Evolutionary conservation across 2,113 vertebrate genomes (phyloP), one percentile per base, ranked within the genome.

Genomic region (Junco hyemalis): DNA sequence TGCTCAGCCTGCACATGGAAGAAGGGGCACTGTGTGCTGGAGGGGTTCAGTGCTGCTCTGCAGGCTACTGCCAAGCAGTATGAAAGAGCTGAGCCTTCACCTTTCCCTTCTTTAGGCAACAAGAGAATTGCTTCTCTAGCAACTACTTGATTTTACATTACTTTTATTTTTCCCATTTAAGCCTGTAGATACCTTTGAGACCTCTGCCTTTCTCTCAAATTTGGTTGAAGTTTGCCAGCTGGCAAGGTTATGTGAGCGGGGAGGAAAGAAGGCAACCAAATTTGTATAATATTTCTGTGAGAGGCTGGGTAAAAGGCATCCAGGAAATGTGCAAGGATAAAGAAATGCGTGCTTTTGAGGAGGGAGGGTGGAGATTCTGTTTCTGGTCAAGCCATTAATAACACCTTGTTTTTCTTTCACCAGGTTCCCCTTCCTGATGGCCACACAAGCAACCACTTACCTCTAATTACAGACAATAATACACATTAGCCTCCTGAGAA

Each of bases 381-480:
- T 86, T 47, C 70, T 57, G 51, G 53, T 88, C 36, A 57, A 92
- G n/a, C 76, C 20, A 7, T 73, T 87, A 53, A 36, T 92, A 74
- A 16, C 60, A 7, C 64, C 88, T 86, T 77, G 28, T 6, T 86
- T 83, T 81, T 78, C 23, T 85, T 79, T 78, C 47, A 18, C 38
- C 63, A 98, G 98, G 95, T 97, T 29, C 86, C 96, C 33, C 95
- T 96, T 96, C 97, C 96, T 61, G 98, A 98, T 95, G 98, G 98
- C 91, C 97, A 98, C 96, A 95, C 97, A 93, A 97, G 96, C 96
- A 98, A 98, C 97, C 97, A 98, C 92, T 96, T 98, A 98, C 98
- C 98, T 98, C 98, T 96, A 17, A 84, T 48, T 89, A 96, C 97
- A 92, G 97, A 98, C 83, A 98, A 98, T 23, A 97, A 84, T 84